phyloP scores from a whole-genome alignment of 1,140 invertebrate genomes.

The Lasioglossum baleicum region DNA sequence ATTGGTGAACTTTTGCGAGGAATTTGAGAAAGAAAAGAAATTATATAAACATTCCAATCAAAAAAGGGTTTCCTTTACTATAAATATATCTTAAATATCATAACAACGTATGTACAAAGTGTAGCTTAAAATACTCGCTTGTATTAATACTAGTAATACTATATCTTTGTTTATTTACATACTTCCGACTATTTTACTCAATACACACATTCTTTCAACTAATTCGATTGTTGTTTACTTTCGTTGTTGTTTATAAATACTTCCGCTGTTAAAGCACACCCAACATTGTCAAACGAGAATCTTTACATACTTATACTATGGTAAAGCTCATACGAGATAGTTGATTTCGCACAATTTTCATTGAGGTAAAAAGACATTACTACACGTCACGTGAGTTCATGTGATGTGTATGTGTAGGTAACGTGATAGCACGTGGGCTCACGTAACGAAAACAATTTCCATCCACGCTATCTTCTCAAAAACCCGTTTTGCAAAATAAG shows the following conservation, averaged over 20 bases:
- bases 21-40: not conserved
- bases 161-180: slow-evolving; percentile 33
- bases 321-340: slow-evolving; percentile 46
- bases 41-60: slow-evolving; percentile 12
- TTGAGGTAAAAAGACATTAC: too few species aligned
- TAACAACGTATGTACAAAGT: slow-evolving; percentile 55
- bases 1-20: too few species aligned
- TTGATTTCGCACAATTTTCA: not conserved
- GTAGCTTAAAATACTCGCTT: not conserved
- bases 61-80: slow-evolving; percentile 28
- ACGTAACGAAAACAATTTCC: not conserved
- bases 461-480: not conserved
- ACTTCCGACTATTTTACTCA: not conserved
- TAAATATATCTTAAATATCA: slow-evolving; percentile 65
- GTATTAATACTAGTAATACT: not conserved
- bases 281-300: not conserved
- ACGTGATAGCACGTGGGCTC: too few species aligned
- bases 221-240: not conserved
- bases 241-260: not conserved
- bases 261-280: not conserved
- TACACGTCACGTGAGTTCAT: too few species aligned
- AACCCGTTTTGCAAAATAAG: not conserved
- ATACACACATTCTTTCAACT: not conserved
- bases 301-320: slow-evolving; percentile 24
- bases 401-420: too few species aligned